Base-by-base conservation (phyloP, 2,888 invertebrate species). In the Melinaea menophilus region DNA sequence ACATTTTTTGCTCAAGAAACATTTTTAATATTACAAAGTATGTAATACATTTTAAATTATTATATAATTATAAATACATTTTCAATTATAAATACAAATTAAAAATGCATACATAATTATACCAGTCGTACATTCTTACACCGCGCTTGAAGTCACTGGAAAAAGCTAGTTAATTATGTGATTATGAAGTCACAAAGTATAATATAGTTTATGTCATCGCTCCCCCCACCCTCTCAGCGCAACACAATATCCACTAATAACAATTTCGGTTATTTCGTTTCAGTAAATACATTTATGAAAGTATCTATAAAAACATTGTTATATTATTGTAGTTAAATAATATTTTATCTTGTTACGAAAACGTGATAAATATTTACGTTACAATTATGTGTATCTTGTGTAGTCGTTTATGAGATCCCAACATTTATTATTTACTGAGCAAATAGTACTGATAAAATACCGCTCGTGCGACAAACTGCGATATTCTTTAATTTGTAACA, bases 401-500 rank as follows among this genome's bases (percentile, higher is more conserved):
- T 62, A 66, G 59, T 59, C 67, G 60, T 66, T 64, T 69, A 65
- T 62, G 64, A 66, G 57, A 71, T 58, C 61, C 59, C 59, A 69
- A 71, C 66, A 73, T 66, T 74, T 75, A 78, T 85, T 81, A 86
- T 88, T 88, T 84, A 71, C 78, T 55, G 56, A 75, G 73, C 76
- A 87, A 87, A 87, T 81, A 86, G 65, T 57, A 63, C 66, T 72
- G 84, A 86, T 87, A 86, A 83, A 76, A 69, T 70, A 73, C 71
- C 78, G 79, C 84, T 81, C 85, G 85, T 85, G 85, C 84, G 73
- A 78, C 56, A 48, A 67, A 83, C 85, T 85, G 86, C 80, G 77
- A 78, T 70, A 75, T 75, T 73, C 74, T 70, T 71, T 55, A 51
- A 51, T 51, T 31, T 51, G 5, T 11, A 41, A 41, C 7, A 11